Base-by-base conservation (phyloP, 2,888 invertebrate genomes). In the Acleris cristana region DNA sequence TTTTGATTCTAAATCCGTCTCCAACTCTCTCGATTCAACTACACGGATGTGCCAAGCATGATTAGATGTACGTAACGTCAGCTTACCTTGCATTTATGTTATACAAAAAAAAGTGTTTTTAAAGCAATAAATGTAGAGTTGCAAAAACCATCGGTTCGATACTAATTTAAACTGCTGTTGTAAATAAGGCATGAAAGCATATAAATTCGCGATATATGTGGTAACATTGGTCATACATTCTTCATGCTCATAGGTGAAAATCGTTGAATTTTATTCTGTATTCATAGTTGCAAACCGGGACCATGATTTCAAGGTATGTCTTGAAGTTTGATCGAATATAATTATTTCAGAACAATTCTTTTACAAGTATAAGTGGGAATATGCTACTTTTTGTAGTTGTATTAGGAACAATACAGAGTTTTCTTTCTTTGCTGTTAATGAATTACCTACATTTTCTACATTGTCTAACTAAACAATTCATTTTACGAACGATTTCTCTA, bases 131-230 rank as follows among this genome's bases (percentile, higher is more conserved):
- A 30, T 72, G 21, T 44, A 72, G 69, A 61, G 65, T 64, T 64
- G 65, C 62, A 63, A 52, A 14, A 48, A 68, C 58, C 53, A 64
- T 65, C 23, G 21, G 49, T 30, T 23, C 40, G 19, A 70, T 72
- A 70, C 72, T 69, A 73, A 73, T 77, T 77, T 74, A 75, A 75
- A 79, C 74, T 77, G 77, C 74, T 78, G 51, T 77, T 83, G 86
- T 89, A 81, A 88, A 88, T 89, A 89, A 89, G 86, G 90, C 90
- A 90, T 90, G 90, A 79, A 72, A 74, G 48, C 48, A 8, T 18
- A n/a, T 8, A 16, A 48, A 48, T 40, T 14, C 14, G 40, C 14
- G 40, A 40, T 40, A 40, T 14, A 40, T 40, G 40, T 40, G 40
- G 14, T 40, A 40, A 40, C 40, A 40, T 40, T 51, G 45, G 40